Evolutionary conservation across 2,888 invertebrate species (phyloP).

Genomic region (Oscheius sp.): DNA sequence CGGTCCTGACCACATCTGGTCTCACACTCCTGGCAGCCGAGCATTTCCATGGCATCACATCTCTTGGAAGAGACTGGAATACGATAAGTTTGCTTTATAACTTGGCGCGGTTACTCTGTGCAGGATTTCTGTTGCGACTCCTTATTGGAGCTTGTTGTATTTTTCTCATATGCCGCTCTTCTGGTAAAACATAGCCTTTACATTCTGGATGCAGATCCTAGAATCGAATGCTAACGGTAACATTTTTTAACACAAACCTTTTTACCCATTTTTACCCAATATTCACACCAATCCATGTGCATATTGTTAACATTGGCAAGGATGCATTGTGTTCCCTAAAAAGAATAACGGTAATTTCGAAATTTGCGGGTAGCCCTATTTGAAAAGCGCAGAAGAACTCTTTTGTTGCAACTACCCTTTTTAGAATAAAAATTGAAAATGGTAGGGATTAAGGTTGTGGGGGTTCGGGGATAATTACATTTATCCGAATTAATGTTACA

Average conservation of each 20-base stretch:
- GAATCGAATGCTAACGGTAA: neutral
- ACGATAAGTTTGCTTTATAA: too few relatives aligned
- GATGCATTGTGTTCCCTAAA: conserved; percentile 15
- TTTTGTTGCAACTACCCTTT: too few relatives aligned
- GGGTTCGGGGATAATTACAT: too few relatives aligned
- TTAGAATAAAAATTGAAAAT: too few relatives aligned
- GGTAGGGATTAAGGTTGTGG: too few relatives aligned
- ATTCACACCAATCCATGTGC: conserved; percentile 57
- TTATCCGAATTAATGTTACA: neutral
- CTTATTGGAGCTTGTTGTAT: conserved; percentile 7
- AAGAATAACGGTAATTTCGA: neutral
- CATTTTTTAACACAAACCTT: conserved; percentile 34
- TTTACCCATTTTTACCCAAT: conserved; percentile 53
- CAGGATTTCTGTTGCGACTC: conserved; percentile 11
- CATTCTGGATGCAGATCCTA: conserved; percentile 22
- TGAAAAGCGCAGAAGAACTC: too few relatives aligned
- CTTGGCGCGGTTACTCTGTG: neutral
- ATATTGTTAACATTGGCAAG: neutral
- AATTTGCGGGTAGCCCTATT: too few relatives aligned
- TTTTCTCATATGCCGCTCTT: neutral
- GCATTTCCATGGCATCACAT: conserved; percentile 28
- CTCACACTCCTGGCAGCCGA: conserved; percentile 23
- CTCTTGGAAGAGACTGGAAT: neutral
- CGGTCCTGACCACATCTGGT: conserved; percentile 7
- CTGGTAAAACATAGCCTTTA: conserved; percentile 14